Conservation (phyloP, 2,113 vertebrate species). For the Glaucomys volans region DNA sequence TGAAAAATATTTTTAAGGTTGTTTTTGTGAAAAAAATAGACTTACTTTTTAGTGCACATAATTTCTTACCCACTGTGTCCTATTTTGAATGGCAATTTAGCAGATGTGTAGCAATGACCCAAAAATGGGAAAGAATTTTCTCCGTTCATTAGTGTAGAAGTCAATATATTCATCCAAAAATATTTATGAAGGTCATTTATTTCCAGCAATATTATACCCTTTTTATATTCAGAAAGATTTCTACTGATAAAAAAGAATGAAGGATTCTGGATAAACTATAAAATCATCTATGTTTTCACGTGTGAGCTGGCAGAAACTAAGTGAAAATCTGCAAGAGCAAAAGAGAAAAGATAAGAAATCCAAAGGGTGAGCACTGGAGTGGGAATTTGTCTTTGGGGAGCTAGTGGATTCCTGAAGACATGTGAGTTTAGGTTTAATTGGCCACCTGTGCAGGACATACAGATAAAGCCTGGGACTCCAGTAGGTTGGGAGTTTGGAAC, state of each 20-base stretch:
- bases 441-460: background rate
- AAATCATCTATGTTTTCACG: background rate
- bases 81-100: background rate
- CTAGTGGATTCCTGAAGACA: background rate
- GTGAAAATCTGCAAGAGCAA: background rate
- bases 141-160: background rate
- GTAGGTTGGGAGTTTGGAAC: background rate
- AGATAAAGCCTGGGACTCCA: background rate
- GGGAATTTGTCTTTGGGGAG: background rate
- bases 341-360: background rate
- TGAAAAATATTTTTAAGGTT: background rate
- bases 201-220: background rate
- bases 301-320: constrained; percentile 1
- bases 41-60: background rate
- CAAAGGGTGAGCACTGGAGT: background rate
- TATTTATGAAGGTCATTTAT: constrained; percentile 7
- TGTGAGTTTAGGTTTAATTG: background rate
- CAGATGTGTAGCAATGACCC: background rate
- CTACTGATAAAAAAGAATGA: background rate
- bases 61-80: background rate
- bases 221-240: constrained; percentile 28
- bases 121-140: background rate
- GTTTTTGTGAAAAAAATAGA: constrained; percentile 1
- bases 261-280: background rate
- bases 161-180: background rate